Evolutionary conservation across 1,140 invertebrate species (phyloP), one percentile per base, ranked within the genome.

Genomic region (Calosoma granatense): DNA sequence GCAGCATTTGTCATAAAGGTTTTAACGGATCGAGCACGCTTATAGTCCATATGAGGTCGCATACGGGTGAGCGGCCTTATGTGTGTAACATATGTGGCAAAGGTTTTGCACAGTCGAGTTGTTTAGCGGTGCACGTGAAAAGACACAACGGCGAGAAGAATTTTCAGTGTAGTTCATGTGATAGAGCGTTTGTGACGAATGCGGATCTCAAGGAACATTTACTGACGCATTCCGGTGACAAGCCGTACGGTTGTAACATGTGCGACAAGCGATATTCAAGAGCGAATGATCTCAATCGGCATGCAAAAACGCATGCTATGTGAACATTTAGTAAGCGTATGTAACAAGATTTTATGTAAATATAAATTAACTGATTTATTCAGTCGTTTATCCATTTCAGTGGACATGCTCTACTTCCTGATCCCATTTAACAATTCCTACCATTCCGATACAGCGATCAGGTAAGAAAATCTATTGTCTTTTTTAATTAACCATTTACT

Each of bases 1-100:
- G 78, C 61, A 67, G 71, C 58, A 65, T 72, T 20, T 76, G 75
- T 53, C 60, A 70, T 54, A 70, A 67, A 65, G 70, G 69, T 54
- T 73, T 72, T 57, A 72, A 69, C 53, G 66, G 68, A 19, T 68
- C 68, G 19, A 69, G 68, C 56, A 63, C 66, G 1, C 60, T 70
- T 19, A 64, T 64, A 17, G 62, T 64, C 0, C 68, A 70, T 59
- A 56, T 62, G 17, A 54, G 66, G 12, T 63, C 65, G 2, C 68
- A 70, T 53, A 70, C 67, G 9, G 68, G 68, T 19, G 68, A 68
- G 63, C 59, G 64, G 23, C 68, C 68, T 2, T 70, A 68, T 36
- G 53, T 64, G 2, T 70, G 68, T 55, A 55, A 56, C 39, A 59
- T 66, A 20, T 70, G 68, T 53, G 58, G 60, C 23, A 68, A 70